Evolutionary conservation across 1,140 invertebrate genomes (phyloP).

Genomic region (Notospermus geniculatus): DNA sequence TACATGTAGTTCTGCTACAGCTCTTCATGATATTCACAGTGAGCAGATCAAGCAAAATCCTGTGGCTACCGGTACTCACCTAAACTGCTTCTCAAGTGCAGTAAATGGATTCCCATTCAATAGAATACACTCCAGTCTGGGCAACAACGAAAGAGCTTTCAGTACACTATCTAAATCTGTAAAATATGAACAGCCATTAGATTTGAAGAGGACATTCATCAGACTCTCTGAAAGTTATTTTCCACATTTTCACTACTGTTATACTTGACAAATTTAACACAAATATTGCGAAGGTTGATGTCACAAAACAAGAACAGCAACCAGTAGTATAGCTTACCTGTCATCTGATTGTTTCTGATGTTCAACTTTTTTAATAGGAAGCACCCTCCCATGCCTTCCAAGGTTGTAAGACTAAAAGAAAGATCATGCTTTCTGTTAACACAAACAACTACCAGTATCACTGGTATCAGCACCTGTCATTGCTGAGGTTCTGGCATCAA

Average conservation of each 20-base stretch:
- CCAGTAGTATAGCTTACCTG: constrained; percentile 28
- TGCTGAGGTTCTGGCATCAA: too few species aligned
- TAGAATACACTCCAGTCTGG: constrained; percentile 20
- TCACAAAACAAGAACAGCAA: too few species aligned
- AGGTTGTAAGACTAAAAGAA: not conserved
- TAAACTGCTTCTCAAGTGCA: not conserved
- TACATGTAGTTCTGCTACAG: too few species aligned
- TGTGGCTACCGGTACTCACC: not conserved
- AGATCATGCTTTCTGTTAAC: too few species aligned
- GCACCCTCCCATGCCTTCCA: constrained; percentile 2
- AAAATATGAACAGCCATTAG: constrained; percentile 1
- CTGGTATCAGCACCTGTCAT: too few species aligned
- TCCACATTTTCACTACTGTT: not conserved
- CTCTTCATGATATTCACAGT: too few species aligned
- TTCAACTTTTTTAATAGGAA: constrained; percentile 30
- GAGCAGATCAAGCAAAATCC: too few species aligned
- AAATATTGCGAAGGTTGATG: too few species aligned
- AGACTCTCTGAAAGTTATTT: not conserved
- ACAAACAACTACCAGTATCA: too few species aligned
- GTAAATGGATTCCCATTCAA: constrained; percentile 29
- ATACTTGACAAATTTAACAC: not conserved
- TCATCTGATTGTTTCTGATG: constrained; percentile 40
- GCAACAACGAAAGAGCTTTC: constrained; percentile 13
- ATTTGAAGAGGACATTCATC: not conserved
- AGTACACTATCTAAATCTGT: constrained; percentile 12